phyloP scores from a whole-genome alignment of 2,113 vertebrate species.

The Apus apus region DNA sequence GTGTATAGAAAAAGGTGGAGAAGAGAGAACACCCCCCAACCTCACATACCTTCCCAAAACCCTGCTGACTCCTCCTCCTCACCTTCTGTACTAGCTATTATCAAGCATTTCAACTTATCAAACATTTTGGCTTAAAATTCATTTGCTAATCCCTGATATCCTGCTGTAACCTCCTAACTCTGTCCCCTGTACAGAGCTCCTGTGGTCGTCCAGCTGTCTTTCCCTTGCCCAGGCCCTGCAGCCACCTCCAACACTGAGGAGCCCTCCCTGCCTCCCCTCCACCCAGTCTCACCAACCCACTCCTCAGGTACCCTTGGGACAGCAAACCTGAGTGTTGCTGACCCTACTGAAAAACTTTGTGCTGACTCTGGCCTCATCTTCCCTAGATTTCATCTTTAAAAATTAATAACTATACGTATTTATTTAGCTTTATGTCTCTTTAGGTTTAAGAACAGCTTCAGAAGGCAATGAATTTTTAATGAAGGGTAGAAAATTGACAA shows the following conservation, averaged over 20 bases:
- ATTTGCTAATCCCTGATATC: background rate
- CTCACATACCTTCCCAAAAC: background rate
- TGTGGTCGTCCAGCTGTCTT: background rate
- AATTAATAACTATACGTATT: background rate
- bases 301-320: background rate
- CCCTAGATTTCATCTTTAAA: background rate
- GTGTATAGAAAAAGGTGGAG: background rate
- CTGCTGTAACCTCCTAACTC: background rate
- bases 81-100: background rate
- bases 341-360: background rate
- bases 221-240: background rate
- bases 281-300: background rate
- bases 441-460: background rate
- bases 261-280: background rate
- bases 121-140: too few species aligned
- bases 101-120: background rate
- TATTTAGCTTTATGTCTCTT: background rate
- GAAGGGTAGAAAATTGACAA: background rate
- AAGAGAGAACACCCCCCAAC: accelerated
- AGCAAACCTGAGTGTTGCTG: background rate
- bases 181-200: background rate
- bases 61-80: background rate
- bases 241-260: accelerated
- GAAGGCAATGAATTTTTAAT: conserved; percentile 25
- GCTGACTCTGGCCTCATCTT: background rate